Base-by-base conservation (phyloP, 1,140 invertebrate genomes). In the Zaprionus inermis region DNA sequence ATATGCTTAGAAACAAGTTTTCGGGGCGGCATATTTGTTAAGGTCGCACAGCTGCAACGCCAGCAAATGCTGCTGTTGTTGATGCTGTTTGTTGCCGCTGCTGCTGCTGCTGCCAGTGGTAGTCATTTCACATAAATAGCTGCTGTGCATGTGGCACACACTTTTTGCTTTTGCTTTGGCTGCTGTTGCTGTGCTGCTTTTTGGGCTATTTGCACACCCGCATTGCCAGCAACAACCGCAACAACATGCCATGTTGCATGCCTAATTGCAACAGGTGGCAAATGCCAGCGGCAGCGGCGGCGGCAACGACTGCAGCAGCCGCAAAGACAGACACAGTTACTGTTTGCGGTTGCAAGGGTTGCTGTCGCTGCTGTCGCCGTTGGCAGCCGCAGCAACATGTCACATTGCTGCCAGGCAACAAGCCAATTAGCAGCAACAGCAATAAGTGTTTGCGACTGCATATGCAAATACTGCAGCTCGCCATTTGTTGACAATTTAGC, bases 211-310 rank as follows among this genome's bases (percentile, higher is more conserved):
- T 72, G 73, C 73, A 74, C 75, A 74, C 75, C 71, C 75, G 75
- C 75, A 66, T 72, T 66, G 56, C 44, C 64, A 41, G n/a, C 38
- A 41, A n/a, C 38, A 77, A 72, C 83, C 76, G 73, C 83, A 88
- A 84, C 84, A 88, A 84, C 84, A 88, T 81, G 84, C 68, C 81
- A 84, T 90, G 85, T 89, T 88, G 84, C 84, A 89, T 90, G 81
- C 84, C 81, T 89, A 89, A 89, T 89, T 89, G 85, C 84, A 89
- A 89, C 84, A 89, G 84, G 84, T 89, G 84, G 84, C 84, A 89
- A 89, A 74, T 77, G 72, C 66, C 72, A 68, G 59, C 64, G 55
- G 71, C 49, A 32, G 5, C 5, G 30, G 6, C 30, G 6, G 3
- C 2, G 28, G 6, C 28, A 28, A n/a, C n/a, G 32, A 22, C 32